These are phyloP conservation scores for Eupleurogrammus muticus DNA, from an alignment of 2,797 vertebrate genomes.

Conservation along the genomic window DNA sequence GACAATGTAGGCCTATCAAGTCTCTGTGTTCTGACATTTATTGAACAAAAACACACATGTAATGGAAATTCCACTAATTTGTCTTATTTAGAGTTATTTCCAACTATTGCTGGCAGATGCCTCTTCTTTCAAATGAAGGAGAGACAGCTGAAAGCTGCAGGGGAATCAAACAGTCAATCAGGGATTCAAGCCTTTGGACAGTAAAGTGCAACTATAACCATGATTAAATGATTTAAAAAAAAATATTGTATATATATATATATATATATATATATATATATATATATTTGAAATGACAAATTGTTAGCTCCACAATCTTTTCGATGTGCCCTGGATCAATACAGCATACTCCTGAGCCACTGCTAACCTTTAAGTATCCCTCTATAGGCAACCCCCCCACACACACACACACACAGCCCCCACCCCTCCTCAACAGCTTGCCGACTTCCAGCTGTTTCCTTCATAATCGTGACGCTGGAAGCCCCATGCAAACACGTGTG, in stretches of 20 bases:
- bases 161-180: background rate
- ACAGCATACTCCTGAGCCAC: background rate
- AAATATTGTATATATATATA: no score
- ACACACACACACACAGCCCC: constrained; percentile 25
- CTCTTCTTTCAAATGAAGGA: background rate
- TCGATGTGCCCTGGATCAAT: background rate
- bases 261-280: no score
- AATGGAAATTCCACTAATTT: background rate
- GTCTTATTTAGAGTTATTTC: background rate
- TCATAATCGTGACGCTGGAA: constrained; percentile 46
- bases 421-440: constrained; percentile 14
- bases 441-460: constrained; percentile 70
- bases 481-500: constrained; percentile 51
- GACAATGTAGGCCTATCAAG: background rate
- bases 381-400: constrained; percentile 6
- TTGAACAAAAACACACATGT: background rate
- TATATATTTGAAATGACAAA: no score
- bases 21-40: background rate
- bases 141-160: background rate
- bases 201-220: no score
- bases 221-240: no score
- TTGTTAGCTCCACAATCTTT: background rate
- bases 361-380: constrained; percentile 29
- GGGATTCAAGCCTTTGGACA: background rate
- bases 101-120: background rate